Conservation (phyloP, 2,113 vertebrate species). For the Macaca nemestrina region DNA sequence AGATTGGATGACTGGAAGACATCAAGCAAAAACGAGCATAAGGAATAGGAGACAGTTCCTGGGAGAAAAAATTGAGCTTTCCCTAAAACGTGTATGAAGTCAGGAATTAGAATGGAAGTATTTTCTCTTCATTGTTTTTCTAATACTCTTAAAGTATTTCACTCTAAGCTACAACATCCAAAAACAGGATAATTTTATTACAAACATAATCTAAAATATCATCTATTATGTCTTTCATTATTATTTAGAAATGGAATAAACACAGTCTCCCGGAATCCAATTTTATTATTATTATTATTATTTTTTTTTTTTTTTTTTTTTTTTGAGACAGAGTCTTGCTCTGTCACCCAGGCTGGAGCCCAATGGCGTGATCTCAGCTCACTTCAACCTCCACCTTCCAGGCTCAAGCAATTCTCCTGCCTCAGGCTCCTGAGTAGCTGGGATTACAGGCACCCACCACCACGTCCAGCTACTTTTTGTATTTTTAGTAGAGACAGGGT, state of each 20-base stretch:
- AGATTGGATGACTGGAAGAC: neutral
- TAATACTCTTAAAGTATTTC: neutral
- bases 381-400: no score
- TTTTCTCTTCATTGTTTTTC: constrained; percentile 18
- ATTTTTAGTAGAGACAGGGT: no score
- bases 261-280: neutral
- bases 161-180: neutral
- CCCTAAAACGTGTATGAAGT: neutral
- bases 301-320: no score
- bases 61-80: neutral
- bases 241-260: constrained; percentile 9
- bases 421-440: no score
- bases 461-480: no score
- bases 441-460: no score
- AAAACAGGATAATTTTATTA: neutral
- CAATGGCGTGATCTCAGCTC: no score
- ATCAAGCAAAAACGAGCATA: neutral
- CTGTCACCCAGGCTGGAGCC: no score
- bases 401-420: no score
- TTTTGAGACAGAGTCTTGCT: no score
- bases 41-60: neutral
- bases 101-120: neutral
- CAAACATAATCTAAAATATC: neutral
- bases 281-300: neutral
- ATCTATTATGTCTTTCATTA: neutral